Conservation (phyloP, 2,888 invertebrate genomes). For the Amblyteles armatorius region DNA sequence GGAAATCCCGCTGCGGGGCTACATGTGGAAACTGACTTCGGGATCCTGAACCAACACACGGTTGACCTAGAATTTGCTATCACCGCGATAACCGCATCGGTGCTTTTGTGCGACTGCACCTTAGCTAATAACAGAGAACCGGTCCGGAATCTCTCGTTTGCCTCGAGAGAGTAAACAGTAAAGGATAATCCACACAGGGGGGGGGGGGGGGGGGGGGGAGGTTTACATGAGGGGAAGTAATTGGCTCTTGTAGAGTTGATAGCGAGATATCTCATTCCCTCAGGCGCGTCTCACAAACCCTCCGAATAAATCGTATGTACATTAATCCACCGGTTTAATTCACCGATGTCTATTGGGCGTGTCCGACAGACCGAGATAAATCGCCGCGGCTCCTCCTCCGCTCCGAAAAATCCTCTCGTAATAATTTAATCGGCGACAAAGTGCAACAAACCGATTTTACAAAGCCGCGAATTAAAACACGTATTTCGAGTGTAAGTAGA, state of each 20-base stretch:
- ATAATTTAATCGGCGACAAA: slow-evolving; percentile 53
- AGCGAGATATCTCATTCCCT: slow-evolving; percentile 33
- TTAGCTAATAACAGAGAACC: not conserved
- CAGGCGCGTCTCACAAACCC: not conserved
- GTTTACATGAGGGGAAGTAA: slow-evolving; percentile 16
- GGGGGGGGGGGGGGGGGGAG: not conserved
- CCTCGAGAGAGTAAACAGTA: not conserved
- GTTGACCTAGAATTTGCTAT: not conserved
- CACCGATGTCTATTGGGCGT: slow-evolving; percentile 37
- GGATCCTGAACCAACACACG: not conserved
- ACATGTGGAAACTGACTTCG: not conserved
- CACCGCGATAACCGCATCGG: slow-evolving; percentile 2
- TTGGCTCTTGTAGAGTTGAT: slow-evolving; percentile 44
- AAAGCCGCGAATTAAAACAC: slow-evolving; percentile 5
- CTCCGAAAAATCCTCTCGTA: slow-evolving; percentile 30
- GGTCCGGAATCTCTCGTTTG: not conserved
- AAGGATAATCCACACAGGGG: not conserved
- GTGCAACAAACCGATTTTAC: slow-evolving; percentile 31
- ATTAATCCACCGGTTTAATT: slow-evolving; percentile 43
- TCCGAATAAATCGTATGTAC: slow-evolving; percentile 26
- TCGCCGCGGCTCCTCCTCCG: slow-evolving; percentile 2
- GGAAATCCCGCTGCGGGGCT: not conserved
- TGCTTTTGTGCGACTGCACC: not conserved
- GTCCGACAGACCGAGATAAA: slow-evolving; percentile 22
- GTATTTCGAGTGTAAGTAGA: not conserved